These are phyloP conservation scores for Lerista edwardsae DNA, from an alignment of 2,797 vertebrate genomes.

Conservation along the genomic window DNA sequence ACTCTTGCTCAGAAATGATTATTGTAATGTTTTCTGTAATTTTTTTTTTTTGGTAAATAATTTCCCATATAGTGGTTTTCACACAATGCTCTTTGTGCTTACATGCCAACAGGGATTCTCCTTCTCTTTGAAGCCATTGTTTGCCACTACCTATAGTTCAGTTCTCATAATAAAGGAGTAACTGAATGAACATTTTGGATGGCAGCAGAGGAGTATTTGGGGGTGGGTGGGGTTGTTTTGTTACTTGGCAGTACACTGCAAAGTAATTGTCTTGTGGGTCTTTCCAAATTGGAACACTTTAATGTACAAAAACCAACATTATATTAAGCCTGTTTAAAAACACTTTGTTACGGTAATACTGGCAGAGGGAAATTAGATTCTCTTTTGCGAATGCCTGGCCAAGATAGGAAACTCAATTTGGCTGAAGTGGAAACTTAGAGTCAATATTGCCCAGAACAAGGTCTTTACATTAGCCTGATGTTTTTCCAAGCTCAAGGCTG, in stretches of 20 bases:
- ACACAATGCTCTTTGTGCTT: background rate
- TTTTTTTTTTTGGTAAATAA: background rate
- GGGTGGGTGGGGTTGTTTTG: background rate
- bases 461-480: background rate
- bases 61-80: background rate
- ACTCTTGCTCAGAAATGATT: constrained; percentile 4
- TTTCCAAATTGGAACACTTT: background rate
- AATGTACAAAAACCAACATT: background rate
- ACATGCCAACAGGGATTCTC: constrained; percentile 11
- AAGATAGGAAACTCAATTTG: background rate
- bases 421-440: background rate
- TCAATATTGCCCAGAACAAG: background rate
- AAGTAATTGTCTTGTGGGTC: constrained; percentile 1
- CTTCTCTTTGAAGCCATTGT: background rate
- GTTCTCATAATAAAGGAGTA: background rate
- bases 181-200: background rate
- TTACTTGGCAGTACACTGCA: background rate
- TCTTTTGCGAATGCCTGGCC: background rate
- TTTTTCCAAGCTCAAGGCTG: background rate
- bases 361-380: background rate
- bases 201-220: background rate
- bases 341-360: background rate
- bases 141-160: background rate
- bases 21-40: background rate
- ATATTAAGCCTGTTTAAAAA: background rate